These are phyloP conservation scores for Bubo bubo DNA, from an alignment of 2,113 vertebrate species.

Conservation along the genomic window DNA sequence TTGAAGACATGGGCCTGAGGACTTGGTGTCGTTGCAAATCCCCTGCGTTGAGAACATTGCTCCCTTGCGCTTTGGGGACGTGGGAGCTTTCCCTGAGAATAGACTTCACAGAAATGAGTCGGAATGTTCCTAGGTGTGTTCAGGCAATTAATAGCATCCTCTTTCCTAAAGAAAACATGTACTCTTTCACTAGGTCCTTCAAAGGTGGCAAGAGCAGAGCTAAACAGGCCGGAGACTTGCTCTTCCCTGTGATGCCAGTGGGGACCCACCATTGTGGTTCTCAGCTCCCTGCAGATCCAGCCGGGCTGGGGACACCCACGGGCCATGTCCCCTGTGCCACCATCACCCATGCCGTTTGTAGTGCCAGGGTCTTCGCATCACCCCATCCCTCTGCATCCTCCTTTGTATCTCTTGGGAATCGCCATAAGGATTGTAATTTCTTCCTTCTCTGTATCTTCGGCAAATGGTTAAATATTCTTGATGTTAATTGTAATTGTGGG, in stretches of 20 bases:
- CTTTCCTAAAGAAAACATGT: neutral
- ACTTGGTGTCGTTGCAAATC: neutral
- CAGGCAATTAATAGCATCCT: neutral
- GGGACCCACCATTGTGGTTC: neutral
- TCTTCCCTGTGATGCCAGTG: neutral
- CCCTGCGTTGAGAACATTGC: accelerated
- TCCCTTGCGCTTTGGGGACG: neutral
- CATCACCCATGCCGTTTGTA: accelerated
- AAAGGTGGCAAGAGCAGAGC: neutral
- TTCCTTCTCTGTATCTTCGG: neutral
- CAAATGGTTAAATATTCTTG: neutral
- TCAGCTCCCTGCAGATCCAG: no score
- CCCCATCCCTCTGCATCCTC: neutral
- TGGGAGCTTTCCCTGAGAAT: neutral
- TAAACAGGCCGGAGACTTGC: neutral
- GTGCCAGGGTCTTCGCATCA: neutral
- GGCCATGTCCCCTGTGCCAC: neutral
- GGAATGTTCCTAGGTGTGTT: neutral
- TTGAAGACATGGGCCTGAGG: neutral
- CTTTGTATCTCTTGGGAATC: neutral
- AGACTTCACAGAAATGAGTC: neutral
- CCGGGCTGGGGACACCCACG: neutral
- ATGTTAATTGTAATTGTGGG: neutral
- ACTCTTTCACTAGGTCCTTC: neutral
- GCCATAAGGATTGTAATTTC: accelerated